Conservation (phyloP, 2,113 vertebrate genomes). For the Hepsetus odoe region DNA sequence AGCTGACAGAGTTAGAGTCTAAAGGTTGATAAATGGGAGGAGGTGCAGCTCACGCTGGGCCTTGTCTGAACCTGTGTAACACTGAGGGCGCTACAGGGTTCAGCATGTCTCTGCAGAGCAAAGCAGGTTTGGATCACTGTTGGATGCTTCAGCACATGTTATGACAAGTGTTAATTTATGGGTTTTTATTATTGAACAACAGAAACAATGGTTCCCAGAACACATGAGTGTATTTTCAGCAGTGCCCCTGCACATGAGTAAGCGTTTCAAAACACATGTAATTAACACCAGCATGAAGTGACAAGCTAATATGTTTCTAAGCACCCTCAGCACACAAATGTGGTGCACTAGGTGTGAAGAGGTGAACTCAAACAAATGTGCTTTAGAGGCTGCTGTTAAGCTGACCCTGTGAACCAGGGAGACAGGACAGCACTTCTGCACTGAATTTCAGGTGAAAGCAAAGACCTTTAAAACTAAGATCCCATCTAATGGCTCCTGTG, state of each 20-base stretch:
- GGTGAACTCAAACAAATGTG: conserved; percentile 55
- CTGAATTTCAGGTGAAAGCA: conserved; percentile 49
- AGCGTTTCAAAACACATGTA: conserved; percentile 21
- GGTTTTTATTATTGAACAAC: conserved; percentile 28
- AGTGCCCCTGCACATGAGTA: conserved; percentile 3
- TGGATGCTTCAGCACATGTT: conserved; percentile 35
- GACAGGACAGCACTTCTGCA: conserved; percentile 34
- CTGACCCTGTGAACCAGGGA: conserved; percentile 44
- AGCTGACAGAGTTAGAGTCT: conserved; percentile 63
- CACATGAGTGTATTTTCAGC: conserved; percentile 1
- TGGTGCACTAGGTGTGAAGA: conserved; percentile 49
- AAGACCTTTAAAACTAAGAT: conserved; percentile 56
- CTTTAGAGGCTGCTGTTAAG: conserved; percentile 45
- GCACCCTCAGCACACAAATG: neutral
- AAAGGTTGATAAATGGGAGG: conserved; percentile 65
- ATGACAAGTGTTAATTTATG: conserved; percentile 48
- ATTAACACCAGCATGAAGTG: conserved; percentile 28
- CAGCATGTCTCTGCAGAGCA: conserved; percentile 31
- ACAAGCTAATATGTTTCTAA: conserved; percentile 17
- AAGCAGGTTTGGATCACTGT: conserved; percentile 35
- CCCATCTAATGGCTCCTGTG: conserved; percentile 62
- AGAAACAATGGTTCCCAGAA: conserved; percentile 21
- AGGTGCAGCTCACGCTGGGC: conserved; percentile 48
- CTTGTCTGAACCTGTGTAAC: conserved; percentile 68
- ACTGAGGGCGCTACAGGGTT: conserved; percentile 29